Evolutionary conservation across 2,888 invertebrate genomes (phyloP).

Genomic region (Polymixis lichenea): DNA sequence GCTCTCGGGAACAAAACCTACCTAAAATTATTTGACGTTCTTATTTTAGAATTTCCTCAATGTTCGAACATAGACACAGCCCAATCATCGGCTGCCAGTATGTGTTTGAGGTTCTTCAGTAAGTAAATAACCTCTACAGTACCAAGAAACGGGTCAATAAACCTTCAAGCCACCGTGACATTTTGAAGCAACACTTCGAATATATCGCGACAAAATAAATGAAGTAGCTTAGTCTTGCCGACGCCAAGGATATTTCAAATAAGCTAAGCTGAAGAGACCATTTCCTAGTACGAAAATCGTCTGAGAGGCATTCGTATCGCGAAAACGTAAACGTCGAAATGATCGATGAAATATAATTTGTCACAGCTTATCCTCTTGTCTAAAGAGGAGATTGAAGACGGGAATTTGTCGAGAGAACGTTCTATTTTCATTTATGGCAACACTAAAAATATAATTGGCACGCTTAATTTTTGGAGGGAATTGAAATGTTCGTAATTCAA

Average conservation of each 20-base stretch:
- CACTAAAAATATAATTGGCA: constrained; percentile 17
- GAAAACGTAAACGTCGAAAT: constrained; percentile 46
- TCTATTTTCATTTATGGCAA: constrained; percentile 57
- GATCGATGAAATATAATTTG: constrained; percentile 70
- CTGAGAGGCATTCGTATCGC: constrained; percentile 35
- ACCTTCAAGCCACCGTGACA: constrained; percentile 21
- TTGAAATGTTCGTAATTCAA: not conserved
- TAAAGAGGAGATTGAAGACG: constrained; percentile 49
- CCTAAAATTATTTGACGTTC: no score
- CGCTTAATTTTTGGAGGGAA: not conserved
- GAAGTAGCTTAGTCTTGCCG: constrained; percentile 43
- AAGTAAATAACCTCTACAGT: no score
- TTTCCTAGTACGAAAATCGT: constrained; percentile 36
- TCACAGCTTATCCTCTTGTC: constrained; percentile 62
- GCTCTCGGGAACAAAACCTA: no score
- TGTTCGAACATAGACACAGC: no score
- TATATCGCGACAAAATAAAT: constrained; percentile 42
- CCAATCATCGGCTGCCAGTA: no score
- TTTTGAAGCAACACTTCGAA: constrained; percentile 30
- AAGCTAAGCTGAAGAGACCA: constrained; percentile 19
- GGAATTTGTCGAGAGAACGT: constrained; percentile 49
- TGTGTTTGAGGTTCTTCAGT: no score
- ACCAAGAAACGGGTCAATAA: constrained; percentile 24
- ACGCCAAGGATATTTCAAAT: constrained; percentile 44
- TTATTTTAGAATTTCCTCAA: no score